These are phyloP conservation scores for Ophioderma brevispina DNA, from an alignment of 35 echinoderm and acorn worm species.

Conservation along the genomic window DNA sequence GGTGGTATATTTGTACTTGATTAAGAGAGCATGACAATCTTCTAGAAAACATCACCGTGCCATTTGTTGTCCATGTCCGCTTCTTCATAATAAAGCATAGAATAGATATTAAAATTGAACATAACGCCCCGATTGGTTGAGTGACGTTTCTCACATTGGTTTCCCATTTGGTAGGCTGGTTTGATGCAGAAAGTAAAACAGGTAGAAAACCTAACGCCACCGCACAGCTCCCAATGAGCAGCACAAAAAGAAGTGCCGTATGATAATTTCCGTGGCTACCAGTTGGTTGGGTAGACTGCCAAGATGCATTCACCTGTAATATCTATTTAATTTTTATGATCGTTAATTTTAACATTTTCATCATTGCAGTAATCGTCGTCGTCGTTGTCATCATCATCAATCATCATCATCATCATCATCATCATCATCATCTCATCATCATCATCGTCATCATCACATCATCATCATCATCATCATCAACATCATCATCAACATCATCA, in stretches of 20 bases:
- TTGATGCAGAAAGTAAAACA: background rate
- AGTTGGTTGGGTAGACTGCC: no score
- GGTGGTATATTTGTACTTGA: background rate
- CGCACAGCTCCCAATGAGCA: background rate
- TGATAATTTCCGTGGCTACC: background rate
- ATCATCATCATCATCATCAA: no score
- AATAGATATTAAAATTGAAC: background rate
- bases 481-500: no score
- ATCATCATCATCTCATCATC: no score
- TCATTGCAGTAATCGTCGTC: no score
- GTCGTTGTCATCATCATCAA: no score
- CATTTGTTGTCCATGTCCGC: background rate
- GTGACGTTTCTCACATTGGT: background rate
- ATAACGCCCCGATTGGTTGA: background rate
- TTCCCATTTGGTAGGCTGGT: background rate
- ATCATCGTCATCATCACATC: no score
- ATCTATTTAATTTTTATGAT: no score
- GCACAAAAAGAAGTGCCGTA: background rate
- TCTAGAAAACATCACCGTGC: background rate
- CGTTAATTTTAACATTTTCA: no score
- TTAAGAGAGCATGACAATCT: background rate
- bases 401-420: no score
- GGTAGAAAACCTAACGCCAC: background rate
- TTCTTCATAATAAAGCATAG: background rate
- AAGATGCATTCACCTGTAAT: no score